Percentiles rank a stretch among this genome's conserved stretches.
These are phyloP conservation scores for Microctenopoma stevenorrisi DNA, from an alignment of 2,797 vertebrate species.

Conservation along the genomic window DNA sequence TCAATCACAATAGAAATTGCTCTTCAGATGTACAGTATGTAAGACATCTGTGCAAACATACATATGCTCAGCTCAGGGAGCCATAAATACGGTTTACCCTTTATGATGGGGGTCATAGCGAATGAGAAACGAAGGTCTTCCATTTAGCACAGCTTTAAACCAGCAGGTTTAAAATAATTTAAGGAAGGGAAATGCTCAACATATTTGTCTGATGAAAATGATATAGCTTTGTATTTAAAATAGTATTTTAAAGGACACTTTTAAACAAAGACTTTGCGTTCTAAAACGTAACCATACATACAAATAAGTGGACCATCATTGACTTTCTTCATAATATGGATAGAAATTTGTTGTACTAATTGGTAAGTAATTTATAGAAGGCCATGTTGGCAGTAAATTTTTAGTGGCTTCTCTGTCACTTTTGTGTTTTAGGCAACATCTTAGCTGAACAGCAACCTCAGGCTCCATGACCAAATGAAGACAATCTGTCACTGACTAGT, in stretches of 20 bases:
- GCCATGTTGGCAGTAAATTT: neutral
- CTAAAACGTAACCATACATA: neutral
- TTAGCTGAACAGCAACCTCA: slow-evolving; percentile 14
- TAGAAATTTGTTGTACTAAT: neutral
- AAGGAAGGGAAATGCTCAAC: neutral
- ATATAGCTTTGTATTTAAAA: neutral
- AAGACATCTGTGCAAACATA: neutral
- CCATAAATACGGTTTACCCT: neutral
- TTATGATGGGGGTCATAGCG: neutral
- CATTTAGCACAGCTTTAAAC: neutral
- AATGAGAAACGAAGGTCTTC: neutral
- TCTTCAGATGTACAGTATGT: neutral
- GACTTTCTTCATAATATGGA: neutral
- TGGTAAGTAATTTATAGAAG: neutral
- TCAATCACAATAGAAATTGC: too few relatives aligned
- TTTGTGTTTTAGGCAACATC: slow-evolving; percentile 10
- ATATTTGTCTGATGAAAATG: neutral
- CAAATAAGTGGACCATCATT: neutral
- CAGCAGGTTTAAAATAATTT: neutral
- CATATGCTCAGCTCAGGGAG: neutral
- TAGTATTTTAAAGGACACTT: neutral
- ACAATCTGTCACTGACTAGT: slow-evolving; percentile 23
- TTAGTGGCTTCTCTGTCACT: slow-evolving; percentile 1
- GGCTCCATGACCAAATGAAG: slow-evolving; percentile 43
- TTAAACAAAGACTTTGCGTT: neutral